Percentiles rank a stretch among this genome's conserved stretches.
Conservation (phyloP, 2,888 invertebrate species). For the Mycalesis mineus region DNA sequence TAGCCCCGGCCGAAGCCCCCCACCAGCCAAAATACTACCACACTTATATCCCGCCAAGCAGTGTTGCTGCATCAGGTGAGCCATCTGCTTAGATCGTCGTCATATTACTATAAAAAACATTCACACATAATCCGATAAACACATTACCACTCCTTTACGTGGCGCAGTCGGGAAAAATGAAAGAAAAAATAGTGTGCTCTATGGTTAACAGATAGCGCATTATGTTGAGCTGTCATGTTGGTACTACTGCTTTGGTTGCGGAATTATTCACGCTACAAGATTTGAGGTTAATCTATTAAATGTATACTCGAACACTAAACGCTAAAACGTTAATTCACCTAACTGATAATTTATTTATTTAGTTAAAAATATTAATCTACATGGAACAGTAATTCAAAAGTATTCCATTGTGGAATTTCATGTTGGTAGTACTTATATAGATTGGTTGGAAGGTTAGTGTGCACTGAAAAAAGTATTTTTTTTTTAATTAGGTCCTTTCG, state of each 20-base stretch:
- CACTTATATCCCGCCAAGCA: too few species aligned
- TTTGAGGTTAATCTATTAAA: conserved; percentile 5
- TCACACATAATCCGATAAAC: too few species aligned
- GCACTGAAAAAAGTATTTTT: not conserved
- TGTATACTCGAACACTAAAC: conserved; percentile 1
- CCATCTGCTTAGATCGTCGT: too few species aligned
- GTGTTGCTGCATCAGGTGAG: too few species aligned
- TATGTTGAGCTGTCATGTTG: not conserved
- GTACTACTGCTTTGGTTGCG: conserved; percentile 6
- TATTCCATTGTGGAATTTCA: too few species aligned
- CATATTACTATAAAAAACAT: too few species aligned
- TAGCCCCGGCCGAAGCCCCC: too few species aligned
- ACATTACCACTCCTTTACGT: too few species aligned
- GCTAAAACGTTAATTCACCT: not conserved
- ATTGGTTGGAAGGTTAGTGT: conserved; percentile 19
- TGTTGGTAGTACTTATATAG: conserved; percentile 17
- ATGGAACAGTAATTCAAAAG: too few species aligned
- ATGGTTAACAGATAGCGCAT: not conserved
- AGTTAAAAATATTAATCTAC: too few species aligned
- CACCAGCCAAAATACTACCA: too few species aligned
- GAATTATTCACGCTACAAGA: conserved; percentile 11
- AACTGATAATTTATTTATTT: too few species aligned
- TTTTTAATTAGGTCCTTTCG: not conserved
- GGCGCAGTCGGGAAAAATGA: not conserved
- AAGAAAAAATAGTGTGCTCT: not conserved